phyloP scores from a whole-genome alignment of 1,140 invertebrate species.

The Neodiprion pinetum region DNA sequence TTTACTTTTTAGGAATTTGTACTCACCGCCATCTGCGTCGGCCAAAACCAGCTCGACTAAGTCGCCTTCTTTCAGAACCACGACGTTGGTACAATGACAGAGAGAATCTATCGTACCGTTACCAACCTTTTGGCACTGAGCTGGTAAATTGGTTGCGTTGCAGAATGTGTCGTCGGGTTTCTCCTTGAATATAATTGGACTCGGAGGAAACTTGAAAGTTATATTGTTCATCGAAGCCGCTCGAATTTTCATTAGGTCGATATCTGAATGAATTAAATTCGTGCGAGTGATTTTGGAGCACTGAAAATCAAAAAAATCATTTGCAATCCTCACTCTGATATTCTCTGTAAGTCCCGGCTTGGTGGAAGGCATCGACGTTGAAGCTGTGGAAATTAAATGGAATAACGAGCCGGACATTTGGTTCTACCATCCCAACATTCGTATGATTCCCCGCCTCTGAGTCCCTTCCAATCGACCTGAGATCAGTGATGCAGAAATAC shows the following conservation, averaged over 20 bases:
- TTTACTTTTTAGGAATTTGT: too few species aligned
- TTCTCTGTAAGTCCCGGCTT: background rate
- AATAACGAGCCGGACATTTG: background rate
- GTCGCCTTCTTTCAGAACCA: background rate
- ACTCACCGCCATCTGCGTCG: too few species aligned
- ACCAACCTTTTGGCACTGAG: conserved; percentile 48
- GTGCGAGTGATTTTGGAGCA: background rate
- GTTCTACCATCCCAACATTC: background rate
- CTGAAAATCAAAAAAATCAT: background rate
- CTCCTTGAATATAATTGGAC: conserved; percentile 66
- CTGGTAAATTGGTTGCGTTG: conserved; percentile 40
- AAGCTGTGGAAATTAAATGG: background rate
- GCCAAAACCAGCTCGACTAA: background rate
- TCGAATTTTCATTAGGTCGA: background rate
- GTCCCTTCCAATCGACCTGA: background rate
- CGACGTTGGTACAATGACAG: background rate
- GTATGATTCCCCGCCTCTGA: background rate
- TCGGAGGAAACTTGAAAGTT: conserved; percentile 68
- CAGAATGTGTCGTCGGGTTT: conserved; percentile 56
- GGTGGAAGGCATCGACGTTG: background rate
- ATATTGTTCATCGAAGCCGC: conserved; percentile 62
- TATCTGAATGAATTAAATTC: background rate
- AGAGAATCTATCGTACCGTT: conserved; percentile 26
- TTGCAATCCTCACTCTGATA: background rate
- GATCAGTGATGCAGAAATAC: background rate